Percentiles rank a stretch among this genome's conserved stretches.
Evolutionary conservation across 1,140 invertebrate genomes (phyloP).

Genomic region (Ephestia elutella): DNA sequence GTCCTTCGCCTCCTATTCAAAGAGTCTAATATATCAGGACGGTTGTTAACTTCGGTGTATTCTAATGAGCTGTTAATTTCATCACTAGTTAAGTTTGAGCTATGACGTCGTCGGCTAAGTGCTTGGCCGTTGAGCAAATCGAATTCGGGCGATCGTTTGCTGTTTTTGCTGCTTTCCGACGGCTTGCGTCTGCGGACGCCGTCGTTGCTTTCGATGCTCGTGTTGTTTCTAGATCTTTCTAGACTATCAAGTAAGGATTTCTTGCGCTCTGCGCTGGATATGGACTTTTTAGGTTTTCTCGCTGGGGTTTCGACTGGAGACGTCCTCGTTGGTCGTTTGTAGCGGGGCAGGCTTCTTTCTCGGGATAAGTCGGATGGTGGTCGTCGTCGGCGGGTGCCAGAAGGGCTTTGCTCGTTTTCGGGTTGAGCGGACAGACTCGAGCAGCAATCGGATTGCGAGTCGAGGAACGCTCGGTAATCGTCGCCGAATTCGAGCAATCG

Average conservation of each 20-base stretch:
- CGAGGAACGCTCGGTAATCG: slow-evolving; percentile 91
- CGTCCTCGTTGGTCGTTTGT: slow-evolving; percentile 54
- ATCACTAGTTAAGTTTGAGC: slow-evolving; percentile 64
- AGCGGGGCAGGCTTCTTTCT: slow-evolving; percentile 48
- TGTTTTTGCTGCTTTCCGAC: slow-evolving; percentile 54
- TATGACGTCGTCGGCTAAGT: slow-evolving; percentile 55
- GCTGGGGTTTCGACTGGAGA: slow-evolving; percentile 68
- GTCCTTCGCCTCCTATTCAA: slow-evolving; percentile 49
- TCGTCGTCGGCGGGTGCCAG: slow-evolving; percentile 40
- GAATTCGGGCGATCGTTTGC: slow-evolving; percentile 62
- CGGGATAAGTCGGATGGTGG: slow-evolving; percentile 50
- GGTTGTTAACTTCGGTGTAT: slow-evolving; percentile 65
- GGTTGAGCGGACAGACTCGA: slow-evolving; percentile 83
- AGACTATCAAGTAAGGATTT: slow-evolving; percentile 68
- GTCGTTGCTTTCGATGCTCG: slow-evolving; percentile 64
- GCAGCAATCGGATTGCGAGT: slow-evolving; percentile 89
- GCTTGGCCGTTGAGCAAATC: slow-evolving; percentile 63
- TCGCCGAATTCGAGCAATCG: slow-evolving; percentile 90
- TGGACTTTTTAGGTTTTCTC: slow-evolving; percentile 68
- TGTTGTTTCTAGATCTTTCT: slow-evolving; percentile 67
- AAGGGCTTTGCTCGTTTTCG: slow-evolving; percentile 77
- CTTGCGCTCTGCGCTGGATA: slow-evolving; percentile 70
- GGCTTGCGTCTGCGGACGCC: slow-evolving; percentile 54
- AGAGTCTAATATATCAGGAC: slow-evolving; percentile 67
- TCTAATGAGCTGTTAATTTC: slow-evolving; percentile 63